Evolutionary conservation across 2,888 invertebrate genomes (phyloP), one percentile per base, ranked within the genome.

Genomic region (Polydesmus complanatus): DNA sequence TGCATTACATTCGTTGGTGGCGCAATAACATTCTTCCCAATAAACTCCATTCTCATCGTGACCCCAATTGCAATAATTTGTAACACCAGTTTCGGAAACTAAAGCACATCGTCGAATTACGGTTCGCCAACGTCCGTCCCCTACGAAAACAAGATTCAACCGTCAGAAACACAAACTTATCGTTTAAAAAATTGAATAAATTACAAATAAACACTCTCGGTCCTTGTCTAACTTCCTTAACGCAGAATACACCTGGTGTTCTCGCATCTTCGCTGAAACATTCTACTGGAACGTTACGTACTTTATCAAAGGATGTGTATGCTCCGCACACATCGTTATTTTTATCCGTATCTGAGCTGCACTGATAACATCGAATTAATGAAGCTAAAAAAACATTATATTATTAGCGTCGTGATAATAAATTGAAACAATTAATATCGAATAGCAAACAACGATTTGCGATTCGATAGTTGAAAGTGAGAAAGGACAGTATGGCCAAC

Each of bases 21-120:
- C 86, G 73, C 95, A 96, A 71, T 95, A 96, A 70, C 96, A 96
- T 70, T 94, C 92, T 73, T 96, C 94, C 89, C 91, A 93, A 73
- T 94, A 96, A 0, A 89, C 88, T 2, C 95, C 95, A 68, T 94
- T 94, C 66, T 89, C 87, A 68, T 89, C 73, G 84, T 60, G 89
- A 21, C 92, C 90, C 95, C 95, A 96, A 71, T 94, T 91, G 70
- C 96, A 96, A 0, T 95, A 94, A 60, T 92, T 93, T 0, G 94
- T 91, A 0, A 91, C 90, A 64, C 92, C 92, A 1, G 87, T 90
- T 67, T 88, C 90, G 0, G 92, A 84, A 0, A 92, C 88, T 0
- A 90, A 90, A 1, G 91, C 89, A 75, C 93, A 93, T 23, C 91
- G 80, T 47, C 93, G 78, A 61, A 91, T 85, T 0, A 93, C 92